These are phyloP conservation scores for Globodera rostochiensis DNA, from an alignment of 1,140 invertebrate genomes.

Conservation along the genomic window DNA sequence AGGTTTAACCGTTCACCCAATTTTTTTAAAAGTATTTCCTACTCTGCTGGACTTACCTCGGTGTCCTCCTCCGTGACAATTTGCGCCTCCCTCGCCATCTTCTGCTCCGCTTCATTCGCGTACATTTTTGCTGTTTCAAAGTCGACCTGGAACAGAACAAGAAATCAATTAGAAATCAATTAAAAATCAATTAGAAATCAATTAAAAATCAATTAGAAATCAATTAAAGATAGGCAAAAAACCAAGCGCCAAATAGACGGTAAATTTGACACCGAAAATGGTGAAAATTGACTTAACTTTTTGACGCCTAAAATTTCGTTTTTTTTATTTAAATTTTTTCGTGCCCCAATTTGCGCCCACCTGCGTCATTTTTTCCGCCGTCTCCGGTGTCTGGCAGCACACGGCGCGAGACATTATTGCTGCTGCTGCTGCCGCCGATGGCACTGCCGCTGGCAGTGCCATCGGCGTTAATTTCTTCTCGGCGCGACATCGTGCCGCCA, in stretches of 20 bases:
- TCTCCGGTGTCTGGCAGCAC: conserved; percentile 17
- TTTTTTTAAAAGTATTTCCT: background rate
- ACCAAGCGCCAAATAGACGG: too few relatives aligned
- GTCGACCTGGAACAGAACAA: conserved; percentile 5
- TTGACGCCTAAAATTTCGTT: too few relatives aligned
- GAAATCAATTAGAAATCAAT: too few relatives aligned
- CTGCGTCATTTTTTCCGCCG: conserved; percentile 25
- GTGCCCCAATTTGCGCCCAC: background rate
- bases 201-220: too few relatives aligned
- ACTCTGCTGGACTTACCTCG: background rate
- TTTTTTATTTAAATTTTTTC: too few relatives aligned
- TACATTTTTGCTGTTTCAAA: background rate
- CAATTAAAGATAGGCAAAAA: too few relatives aligned
- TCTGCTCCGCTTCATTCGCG: background rate
- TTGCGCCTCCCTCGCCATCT: background rate
- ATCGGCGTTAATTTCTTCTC: background rate
- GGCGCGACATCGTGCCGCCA: background rate
- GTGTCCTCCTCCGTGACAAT: background rate
- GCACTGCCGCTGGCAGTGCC: background rate
- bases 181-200: too few relatives aligned
- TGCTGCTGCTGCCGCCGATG: background rate
- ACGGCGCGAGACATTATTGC: background rate
- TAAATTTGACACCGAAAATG: too few relatives aligned
- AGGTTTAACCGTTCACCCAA: background rate
- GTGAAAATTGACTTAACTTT: too few relatives aligned